These are phyloP conservation scores for Cebidichthys violaceus DNA, from an alignment of 2,113 vertebrate genomes.

Conservation along the genomic window DNA sequence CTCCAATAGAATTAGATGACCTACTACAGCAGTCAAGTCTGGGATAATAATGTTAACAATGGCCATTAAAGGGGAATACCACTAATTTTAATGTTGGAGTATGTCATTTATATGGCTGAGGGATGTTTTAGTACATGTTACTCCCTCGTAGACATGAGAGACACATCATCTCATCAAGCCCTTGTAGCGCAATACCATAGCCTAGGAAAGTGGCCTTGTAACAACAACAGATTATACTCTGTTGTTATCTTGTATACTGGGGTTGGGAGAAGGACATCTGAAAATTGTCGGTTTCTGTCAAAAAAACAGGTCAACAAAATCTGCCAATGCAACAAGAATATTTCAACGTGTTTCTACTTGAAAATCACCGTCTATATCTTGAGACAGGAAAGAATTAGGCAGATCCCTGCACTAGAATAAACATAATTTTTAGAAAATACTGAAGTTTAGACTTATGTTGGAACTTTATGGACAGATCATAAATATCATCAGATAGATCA, in stretches of 20 bases:
- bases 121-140: constrained; percentile 24
- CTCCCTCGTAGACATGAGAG: background rate
- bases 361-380: background rate
- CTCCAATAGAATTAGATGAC: constrained; percentile 71
- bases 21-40: constrained; percentile 61
- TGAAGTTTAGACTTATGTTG: background rate
- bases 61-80: constrained; percentile 56
- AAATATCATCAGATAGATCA: too few species aligned
- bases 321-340: background rate
- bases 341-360: background rate
- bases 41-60: constrained; percentile 67
- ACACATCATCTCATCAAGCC: constrained; percentile 24
- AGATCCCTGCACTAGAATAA: background rate
- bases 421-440: too few species aligned
- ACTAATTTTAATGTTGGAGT: constrained; percentile 44
- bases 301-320: background rate
- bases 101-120: constrained; percentile 37
- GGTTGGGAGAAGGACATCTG: background rate
- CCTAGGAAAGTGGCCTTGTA: background rate
- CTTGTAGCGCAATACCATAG: background rate
- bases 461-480: too few species aligned
- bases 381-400: background rate
- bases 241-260: background rate
- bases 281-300: background rate
- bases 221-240: background rate